Evolutionary conservation across 64 coral and sea anemone species (phyloP).

Genomic region (Trachythela sp.): DNA sequence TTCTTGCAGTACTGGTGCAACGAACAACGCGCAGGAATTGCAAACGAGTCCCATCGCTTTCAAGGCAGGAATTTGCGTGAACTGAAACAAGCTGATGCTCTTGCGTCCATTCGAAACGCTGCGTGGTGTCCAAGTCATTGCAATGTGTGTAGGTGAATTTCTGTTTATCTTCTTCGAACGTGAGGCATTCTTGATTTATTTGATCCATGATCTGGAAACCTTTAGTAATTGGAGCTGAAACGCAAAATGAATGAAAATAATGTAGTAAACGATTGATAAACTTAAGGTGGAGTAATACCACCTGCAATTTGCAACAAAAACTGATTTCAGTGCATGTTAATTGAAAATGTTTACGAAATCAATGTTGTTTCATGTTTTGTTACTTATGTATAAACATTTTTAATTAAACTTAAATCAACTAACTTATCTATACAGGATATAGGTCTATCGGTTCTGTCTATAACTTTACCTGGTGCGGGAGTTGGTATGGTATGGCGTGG

Average conservation of each 20-base stretch:
- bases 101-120: not conserved
- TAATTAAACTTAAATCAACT: too few species aligned
- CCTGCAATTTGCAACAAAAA: too few species aligned
- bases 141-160: not conserved
- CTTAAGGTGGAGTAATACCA: too few species aligned
- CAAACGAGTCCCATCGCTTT: not conserved
- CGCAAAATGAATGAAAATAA: not conserved
- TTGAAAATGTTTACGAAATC: too few species aligned
- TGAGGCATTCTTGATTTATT: not conserved
- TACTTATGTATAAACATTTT: too few species aligned
- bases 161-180: not conserved
- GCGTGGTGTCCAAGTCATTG: not conserved
- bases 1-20: not conserved
- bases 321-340: too few species aligned
- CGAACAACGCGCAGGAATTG: not conserved
- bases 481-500: not conserved
- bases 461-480: not conserved
- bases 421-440: too few species aligned
- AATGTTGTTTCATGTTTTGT: too few species aligned
- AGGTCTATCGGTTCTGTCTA: too few species aligned
- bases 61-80: not conserved
- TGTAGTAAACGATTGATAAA: too few species aligned
- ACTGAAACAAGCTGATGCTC: not conserved
- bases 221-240: not conserved
- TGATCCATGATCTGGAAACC: not conserved